phyloP scores from a whole-genome alignment of 2,888 invertebrate genomes.

The Drosophila nigritarsus region DNA sequence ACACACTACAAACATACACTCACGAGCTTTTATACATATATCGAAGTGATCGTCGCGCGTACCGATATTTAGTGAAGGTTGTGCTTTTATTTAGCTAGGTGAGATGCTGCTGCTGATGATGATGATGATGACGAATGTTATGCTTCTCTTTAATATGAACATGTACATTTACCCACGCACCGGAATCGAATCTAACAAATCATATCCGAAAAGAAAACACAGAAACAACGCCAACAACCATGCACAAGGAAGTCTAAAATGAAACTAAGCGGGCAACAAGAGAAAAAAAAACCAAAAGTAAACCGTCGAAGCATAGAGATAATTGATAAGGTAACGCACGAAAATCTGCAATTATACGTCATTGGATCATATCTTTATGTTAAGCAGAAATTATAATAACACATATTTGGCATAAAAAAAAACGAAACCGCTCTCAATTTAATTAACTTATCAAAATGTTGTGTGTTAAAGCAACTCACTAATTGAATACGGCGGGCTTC shows the following conservation, averaged over 20 bases:
- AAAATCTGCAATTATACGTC: not conserved
- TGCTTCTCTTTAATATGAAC: slow-evolving; percentile 40
- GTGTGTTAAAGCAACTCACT: not conserved
- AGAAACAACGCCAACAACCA: slow-evolving; percentile 55
- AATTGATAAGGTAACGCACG: slow-evolving; percentile 30
- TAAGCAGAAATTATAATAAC: not conserved
- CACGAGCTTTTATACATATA: slow-evolving; percentile 21
- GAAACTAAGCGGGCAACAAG: slow-evolving; percentile 56
- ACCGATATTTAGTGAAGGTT: slow-evolving; percentile 36
- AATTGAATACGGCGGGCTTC: not conserved
- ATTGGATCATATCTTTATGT: not conserved
- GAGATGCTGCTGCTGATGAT: not conserved
- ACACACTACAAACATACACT: slow-evolving; percentile 12
- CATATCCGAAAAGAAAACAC: slow-evolving; percentile 58
- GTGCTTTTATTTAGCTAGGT: slow-evolving; percentile 19
- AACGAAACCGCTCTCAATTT: not conserved
- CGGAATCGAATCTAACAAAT: slow-evolving; percentile 51
- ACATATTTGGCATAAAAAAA: not conserved
- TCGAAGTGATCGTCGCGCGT: slow-evolving; percentile 46
- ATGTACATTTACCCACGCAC: slow-evolving; percentile 28
- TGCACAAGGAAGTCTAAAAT: slow-evolving; percentile 61
- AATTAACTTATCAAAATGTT: not conserved
- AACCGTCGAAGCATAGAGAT: slow-evolving; percentile 37
- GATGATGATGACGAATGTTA: slow-evolving; percentile 13
- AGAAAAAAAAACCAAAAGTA: slow-evolving; percentile 48